These are phyloP conservation scores for Lepus oiostolus DNA, from an alignment of 2,797 vertebrate genomes.

Conservation along the genomic window DNA sequence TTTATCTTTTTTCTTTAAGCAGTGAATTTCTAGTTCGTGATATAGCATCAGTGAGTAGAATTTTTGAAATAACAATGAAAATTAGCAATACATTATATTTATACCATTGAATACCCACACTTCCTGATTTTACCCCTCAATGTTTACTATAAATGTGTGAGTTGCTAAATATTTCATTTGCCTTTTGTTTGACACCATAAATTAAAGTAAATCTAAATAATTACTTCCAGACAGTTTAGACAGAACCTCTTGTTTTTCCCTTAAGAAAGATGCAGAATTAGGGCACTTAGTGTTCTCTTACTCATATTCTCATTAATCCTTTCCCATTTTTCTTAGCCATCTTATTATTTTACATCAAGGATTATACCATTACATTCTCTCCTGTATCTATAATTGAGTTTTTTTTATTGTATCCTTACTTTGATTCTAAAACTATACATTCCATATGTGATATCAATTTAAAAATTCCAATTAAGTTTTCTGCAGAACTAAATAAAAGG, in stretches of 20 bases:
- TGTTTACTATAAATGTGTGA: not conserved
- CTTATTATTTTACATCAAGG: conserved; percentile 56
- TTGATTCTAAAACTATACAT: conserved; percentile 47
- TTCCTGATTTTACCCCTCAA: not conserved
- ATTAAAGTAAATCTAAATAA: conserved; percentile 42
- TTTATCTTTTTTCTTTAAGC: not conserved
- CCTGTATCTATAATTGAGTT: conserved; percentile 42
- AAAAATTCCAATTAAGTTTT: conserved; percentile 46
- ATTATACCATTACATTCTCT: conserved; percentile 2
- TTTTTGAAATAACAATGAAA: conserved; percentile 42
- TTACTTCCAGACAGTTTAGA: not conserved
- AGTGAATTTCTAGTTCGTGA: not conserved
- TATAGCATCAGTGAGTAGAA: not conserved
- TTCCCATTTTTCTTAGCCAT: conserved; percentile 43
- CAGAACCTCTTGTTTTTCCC: not conserved
- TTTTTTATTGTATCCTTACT: not conserved
- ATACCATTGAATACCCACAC: not conserved
- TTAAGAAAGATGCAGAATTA: conserved; percentile 23
- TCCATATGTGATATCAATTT: not conserved
- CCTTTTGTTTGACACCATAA: not conserved
- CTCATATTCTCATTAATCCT: conserved; percentile 8
- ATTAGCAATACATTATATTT: not conserved
- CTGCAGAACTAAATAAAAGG: not conserved
- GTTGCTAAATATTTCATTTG: not conserved
- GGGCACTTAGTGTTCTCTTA: not conserved